Percentiles rank a stretch among this genome's conserved stretches.
These are phyloP conservation scores for Thripadectes ignobilis DNA, from an alignment of 2,797 vertebrate genomes.

Conservation along the genomic window DNA sequence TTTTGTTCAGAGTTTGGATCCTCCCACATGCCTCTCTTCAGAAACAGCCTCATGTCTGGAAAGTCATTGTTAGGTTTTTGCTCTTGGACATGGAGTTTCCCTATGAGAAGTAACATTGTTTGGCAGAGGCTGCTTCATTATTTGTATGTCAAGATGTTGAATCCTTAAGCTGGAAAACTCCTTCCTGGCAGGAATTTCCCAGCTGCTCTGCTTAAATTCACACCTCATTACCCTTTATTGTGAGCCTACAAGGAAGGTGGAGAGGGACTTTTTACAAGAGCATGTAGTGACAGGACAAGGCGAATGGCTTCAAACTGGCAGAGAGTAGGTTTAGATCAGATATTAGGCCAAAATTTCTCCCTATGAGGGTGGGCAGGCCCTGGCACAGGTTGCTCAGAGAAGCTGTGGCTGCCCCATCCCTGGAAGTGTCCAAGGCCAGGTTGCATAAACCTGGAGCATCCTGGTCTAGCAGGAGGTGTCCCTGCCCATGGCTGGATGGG, in stretches of 20 bases:
- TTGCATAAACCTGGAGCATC: rapidly evolving
- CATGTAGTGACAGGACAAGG: neutral
- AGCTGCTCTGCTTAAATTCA: neutral
- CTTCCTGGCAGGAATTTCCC: neutral
- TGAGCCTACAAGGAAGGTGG: neutral
- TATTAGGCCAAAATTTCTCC: neutral
- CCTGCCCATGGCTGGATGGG: neutral
- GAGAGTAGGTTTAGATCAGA: neutral
- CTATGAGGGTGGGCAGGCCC: neutral
- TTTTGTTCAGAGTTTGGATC: neutral
- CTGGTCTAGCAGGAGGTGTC: rapidly evolving
- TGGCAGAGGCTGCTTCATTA: neutral
- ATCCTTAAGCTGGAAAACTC: neutral
- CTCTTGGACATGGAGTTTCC: neutral
- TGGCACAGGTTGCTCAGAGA: neutral
- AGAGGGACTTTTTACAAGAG: neutral
- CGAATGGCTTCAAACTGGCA: neutral
- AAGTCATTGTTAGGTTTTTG: neutral
- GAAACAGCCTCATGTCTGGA: neutral
- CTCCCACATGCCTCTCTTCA: neutral
- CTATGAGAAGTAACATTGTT: neutral
- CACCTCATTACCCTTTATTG: neutral
- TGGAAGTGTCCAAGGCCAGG: neutral
- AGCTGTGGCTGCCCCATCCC: neutral
- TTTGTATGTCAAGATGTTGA: neutral